phyloP scores from a whole-genome alignment of 1,140 invertebrate species.

The Pogonomyrmex barbatus region DNA sequence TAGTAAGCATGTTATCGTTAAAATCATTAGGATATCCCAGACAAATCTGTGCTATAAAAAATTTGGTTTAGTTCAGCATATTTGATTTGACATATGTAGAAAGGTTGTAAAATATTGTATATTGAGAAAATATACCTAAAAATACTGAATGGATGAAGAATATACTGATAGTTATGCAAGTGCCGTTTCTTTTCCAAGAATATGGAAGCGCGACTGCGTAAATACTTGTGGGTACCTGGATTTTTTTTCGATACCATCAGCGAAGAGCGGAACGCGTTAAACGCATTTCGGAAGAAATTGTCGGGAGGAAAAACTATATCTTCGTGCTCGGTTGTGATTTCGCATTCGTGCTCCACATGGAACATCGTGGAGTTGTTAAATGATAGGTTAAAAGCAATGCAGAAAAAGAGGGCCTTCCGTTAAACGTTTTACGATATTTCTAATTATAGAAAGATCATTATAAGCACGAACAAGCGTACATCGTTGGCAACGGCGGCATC shows the following conservation, averaged over 20 bases:
- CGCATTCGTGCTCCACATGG: slow-evolving; percentile 74
- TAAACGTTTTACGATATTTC: slow-evolving; percentile 8
- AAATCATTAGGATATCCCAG: slow-evolving; percentile 80
- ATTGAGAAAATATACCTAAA: slow-evolving; percentile 79
- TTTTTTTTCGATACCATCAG: slow-evolving; percentile 78
- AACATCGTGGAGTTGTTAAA: slow-evolving; percentile 65
- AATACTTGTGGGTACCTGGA: slow-evolving; percentile 76
- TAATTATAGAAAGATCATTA: slow-evolving; percentile 32
- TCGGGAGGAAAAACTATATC: slow-evolving; percentile 75
- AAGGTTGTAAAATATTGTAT: neutral
- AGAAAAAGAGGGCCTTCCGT: neutral
- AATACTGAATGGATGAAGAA: slow-evolving; percentile 83
- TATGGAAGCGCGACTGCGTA: slow-evolving; percentile 80
- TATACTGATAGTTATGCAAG: slow-evolving; percentile 68
- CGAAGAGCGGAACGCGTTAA: slow-evolving; percentile 60
- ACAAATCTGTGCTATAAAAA: slow-evolving; percentile 34
- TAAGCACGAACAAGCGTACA: slow-evolving; percentile 2
- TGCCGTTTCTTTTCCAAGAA: slow-evolving; percentile 80
- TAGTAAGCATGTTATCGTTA: slow-evolving; percentile 71
- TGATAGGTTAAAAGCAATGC: neutral
- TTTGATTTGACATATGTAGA: neutral
- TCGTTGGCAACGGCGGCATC: slow-evolving; percentile 32
- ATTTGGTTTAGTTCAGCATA: neutral
- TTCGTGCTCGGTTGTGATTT: slow-evolving; percentile 66
- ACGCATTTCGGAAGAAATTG: slow-evolving; percentile 52